These are phyloP conservation scores for Ceratotherium simum DNA, from an alignment of 2,113 vertebrate genomes.

Conservation along the genomic window DNA sequence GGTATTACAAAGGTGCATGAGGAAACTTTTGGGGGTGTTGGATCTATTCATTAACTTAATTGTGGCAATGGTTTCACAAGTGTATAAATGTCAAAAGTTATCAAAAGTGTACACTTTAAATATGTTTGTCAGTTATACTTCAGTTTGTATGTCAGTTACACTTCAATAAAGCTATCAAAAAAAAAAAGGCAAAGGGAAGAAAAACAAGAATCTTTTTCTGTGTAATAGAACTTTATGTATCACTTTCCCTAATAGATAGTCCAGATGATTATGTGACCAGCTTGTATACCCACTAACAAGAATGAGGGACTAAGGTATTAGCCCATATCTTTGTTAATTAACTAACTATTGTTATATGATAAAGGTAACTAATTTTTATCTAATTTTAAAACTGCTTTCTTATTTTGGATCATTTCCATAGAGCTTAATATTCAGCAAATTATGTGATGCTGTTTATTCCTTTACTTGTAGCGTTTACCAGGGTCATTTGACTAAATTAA, in stretches of 20 bases:
- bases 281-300: neutral
- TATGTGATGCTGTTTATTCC: neutral
- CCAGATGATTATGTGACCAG: neutral
- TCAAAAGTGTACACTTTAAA: neutral
- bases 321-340: neutral
- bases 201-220: neutral
- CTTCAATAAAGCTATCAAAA: neutral
- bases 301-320: neutral
- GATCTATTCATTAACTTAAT: neutral
- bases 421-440: slow-evolving; percentile 6
- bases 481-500: slow-evolving; percentile 9
- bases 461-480: neutral
- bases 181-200: neutral
- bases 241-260: neutral
- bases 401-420: slow-evolving; percentile 4
- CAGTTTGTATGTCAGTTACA: neutral
- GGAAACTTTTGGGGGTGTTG: neutral
- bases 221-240: neutral
- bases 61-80: neutral
- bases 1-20: neutral
- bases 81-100: neutral
- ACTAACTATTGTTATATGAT: neutral
- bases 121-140: neutral
- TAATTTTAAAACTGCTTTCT: slow-evolving; percentile 4
- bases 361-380: neutral